These are phyloP conservation scores for Oncorhynchus clarkii DNA, from an alignment of 2,113 vertebrate species.

Conservation along the genomic window DNA sequence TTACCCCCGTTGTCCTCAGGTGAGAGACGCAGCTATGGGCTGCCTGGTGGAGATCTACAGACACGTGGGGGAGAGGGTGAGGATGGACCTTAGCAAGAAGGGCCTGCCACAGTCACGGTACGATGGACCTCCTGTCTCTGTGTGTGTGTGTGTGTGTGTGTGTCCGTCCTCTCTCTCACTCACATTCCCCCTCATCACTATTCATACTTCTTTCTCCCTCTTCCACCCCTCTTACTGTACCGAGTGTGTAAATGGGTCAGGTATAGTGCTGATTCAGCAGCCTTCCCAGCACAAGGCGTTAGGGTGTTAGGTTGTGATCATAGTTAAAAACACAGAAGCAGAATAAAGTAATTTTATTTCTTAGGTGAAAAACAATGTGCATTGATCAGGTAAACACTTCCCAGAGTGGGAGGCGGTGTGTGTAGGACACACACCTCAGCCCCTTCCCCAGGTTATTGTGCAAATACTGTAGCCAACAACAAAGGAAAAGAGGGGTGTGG, in stretches of 20 bases:
- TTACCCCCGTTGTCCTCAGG: constrained; percentile 67
- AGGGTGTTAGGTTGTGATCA: no score
- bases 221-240: not conserved
- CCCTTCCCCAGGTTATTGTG: no score
- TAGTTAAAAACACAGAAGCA: no score
- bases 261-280: no score
- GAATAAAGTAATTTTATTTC: no score
- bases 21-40: constrained; percentile 94
- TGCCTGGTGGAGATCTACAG: constrained; percentile 97
- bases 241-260: no score
- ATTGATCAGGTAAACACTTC: no score
- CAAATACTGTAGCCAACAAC: not conserved
- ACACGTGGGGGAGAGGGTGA: constrained; percentile 95
- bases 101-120: constrained; percentile 96
- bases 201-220: not conserved
- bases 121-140: constrained; percentile 19
- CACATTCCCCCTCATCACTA: not conserved
- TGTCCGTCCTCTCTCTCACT: not conserved
- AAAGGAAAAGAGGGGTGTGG: not conserved
- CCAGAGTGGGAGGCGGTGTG: no score
- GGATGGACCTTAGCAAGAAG: constrained; percentile 97
- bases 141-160: not conserved
- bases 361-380: no score
- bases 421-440: no score
- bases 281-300: no score